These are phyloP conservation scores for Clarias macrocephalus DNA, from an alignment of 2,113 vertebrate genomes.

Conservation along the genomic window DNA sequence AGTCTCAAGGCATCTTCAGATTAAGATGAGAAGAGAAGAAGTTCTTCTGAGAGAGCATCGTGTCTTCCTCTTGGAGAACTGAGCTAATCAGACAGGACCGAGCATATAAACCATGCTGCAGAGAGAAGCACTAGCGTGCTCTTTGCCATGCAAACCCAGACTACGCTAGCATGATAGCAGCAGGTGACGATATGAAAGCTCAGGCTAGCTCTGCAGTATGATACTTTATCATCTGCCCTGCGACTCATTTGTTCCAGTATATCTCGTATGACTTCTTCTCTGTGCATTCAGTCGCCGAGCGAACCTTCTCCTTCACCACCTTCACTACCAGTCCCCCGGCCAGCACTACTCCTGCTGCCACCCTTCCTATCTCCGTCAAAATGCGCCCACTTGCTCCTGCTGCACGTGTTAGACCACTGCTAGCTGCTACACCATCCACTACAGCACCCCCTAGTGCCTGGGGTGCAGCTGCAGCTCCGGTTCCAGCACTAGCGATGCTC, in stretches of 20 bases:
- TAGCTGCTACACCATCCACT: constrained; percentile 35
- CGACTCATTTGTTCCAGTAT: constrained; percentile 69
- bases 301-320: constrained; percentile 69
- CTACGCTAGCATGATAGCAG: background rate
- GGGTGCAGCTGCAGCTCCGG: constrained; percentile 41
- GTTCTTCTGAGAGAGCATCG: background rate
- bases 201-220: background rate
- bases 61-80: background rate
- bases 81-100: background rate
- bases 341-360: constrained; percentile 60
- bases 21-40: background rate
- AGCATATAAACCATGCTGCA: background rate
- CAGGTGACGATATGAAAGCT: background rate
- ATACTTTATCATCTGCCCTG: background rate
- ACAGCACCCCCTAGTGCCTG: constrained; percentile 47
- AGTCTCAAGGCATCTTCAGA: background rate
- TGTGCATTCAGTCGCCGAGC: constrained; percentile 49
- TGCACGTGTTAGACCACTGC: constrained; percentile 33
- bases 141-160: background rate
- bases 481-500: constrained; percentile 33
- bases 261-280: constrained; percentile 71
- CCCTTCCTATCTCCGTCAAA: constrained; percentile 67
- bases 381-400: constrained; percentile 46
- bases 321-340: constrained; percentile 68
- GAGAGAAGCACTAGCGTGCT: too few species aligned